Percentiles rank a stretch among this genome's conserved stretches.
phyloP scores from a whole-genome alignment of 2,113 vertebrate species.

The Semicossyphus pulcher region DNA sequence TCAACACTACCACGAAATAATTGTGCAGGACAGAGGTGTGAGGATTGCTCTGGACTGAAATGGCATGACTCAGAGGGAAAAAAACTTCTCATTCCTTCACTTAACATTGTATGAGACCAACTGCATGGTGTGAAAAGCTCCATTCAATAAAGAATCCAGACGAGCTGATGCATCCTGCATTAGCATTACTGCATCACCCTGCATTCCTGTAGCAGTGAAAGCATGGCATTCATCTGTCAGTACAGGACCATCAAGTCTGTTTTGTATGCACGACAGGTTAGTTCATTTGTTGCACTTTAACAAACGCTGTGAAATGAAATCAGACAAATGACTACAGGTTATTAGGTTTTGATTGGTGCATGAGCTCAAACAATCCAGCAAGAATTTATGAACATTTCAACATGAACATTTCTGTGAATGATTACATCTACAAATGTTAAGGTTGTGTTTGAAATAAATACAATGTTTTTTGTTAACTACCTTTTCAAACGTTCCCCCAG shows the following conservation, averaged over 20 bases:
- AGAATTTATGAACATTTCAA: not conserved
- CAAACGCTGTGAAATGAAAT: conserved; percentile 35
- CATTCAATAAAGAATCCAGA: conserved; percentile 2
- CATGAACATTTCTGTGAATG: not conserved
- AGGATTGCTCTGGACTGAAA: not conserved
- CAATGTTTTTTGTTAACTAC: too few species aligned
- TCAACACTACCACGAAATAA: too few species aligned
- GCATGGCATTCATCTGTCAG: conserved; percentile 5
- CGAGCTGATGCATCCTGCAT: not conserved
- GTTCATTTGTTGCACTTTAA: conserved; percentile 7
- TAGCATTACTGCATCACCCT: not conserved
- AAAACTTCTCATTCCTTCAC: conserved; percentile 5
- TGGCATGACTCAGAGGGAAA: not conserved
- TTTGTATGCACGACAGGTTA: conserved; percentile 5
- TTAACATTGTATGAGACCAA: conserved; percentile 9
- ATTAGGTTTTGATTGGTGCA: too few species aligned
- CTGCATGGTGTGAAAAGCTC: conserved; percentile 14
- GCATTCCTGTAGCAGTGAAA: conserved; percentile 12
- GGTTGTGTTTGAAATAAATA: not conserved
- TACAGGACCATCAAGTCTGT: conserved; percentile 22
- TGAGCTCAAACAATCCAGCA: not conserved
- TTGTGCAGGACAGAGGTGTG: not conserved
- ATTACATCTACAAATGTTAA: not conserved
- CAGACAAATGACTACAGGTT: not conserved
- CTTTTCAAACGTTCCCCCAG: too few species aligned